Conservation (phyloP, 2,888 invertebrate genomes). For the Stegana nigrithorax region DNA sequence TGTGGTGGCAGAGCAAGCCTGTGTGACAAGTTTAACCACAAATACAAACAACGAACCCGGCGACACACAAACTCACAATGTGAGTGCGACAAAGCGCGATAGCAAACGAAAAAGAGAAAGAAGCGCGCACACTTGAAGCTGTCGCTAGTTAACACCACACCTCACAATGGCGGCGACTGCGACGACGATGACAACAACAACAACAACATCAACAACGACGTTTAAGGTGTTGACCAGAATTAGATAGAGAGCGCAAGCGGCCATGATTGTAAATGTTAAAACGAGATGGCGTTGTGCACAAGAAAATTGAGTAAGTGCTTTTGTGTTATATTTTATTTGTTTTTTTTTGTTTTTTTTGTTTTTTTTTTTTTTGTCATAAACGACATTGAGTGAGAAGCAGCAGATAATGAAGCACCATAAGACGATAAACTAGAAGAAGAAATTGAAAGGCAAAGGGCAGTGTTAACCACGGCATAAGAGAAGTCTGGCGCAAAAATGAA, state of each 20-base stretch:
- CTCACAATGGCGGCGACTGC: slow-evolving; percentile 53
- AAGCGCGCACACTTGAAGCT: slow-evolving; percentile 42
- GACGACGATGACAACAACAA: slow-evolving; percentile 12
- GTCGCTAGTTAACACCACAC: slow-evolving; percentile 55
- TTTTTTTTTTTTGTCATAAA: too few species aligned
- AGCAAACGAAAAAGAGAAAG: slow-evolving; percentile 23
- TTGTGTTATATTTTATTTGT: too few species aligned
- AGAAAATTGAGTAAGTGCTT: too few species aligned
- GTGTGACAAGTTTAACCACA: slow-evolving; percentile 65
- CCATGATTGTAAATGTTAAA: too few species aligned
- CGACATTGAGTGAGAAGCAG: too few species aligned
- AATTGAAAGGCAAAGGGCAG: too few species aligned
- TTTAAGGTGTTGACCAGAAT: slow-evolving; percentile 15
- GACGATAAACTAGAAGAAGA: too few species aligned
- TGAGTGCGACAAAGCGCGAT: slow-evolving; percentile 24
- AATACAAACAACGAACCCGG: slow-evolving; percentile 39
- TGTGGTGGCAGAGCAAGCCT: slow-evolving; percentile 41
- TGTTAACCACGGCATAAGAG: too few species aligned
- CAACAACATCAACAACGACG: slow-evolving; percentile 37
- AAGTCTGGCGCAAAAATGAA: too few species aligned
- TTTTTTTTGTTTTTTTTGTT: too few species aligned
- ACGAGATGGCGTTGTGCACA: too few species aligned
- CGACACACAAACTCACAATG: slow-evolving; percentile 22
- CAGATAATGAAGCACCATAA: too few species aligned
- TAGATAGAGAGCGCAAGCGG: neutral